Evolutionary conservation across 2,888 invertebrate genomes (phyloP).

Genomic region (Colostygia pectinataria): DNA sequence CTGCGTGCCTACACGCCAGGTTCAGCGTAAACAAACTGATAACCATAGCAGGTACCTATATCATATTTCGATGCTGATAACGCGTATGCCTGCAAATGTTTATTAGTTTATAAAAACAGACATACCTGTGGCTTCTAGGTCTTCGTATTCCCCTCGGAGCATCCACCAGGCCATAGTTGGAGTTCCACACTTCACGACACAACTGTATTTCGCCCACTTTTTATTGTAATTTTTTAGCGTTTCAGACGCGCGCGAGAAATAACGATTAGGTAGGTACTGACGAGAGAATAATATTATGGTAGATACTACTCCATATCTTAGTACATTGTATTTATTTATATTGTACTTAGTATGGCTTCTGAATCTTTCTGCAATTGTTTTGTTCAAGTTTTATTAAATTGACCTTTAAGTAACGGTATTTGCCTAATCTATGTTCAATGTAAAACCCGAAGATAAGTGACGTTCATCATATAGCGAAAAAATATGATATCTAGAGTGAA

Average conservation of each 20-base stretch:
- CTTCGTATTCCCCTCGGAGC: constrained; percentile 41
- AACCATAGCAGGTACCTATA: too few species aligned
- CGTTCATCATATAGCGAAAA: too few species aligned
- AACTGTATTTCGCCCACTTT: neutral
- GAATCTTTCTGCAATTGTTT: too few species aligned
- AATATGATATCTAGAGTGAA: too few species aligned
- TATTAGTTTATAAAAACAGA: neutral
- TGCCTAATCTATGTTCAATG: too few species aligned
- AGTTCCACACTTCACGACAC: constrained; percentile 12
- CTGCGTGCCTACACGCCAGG: neutral
- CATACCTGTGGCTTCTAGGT: constrained; percentile 38
- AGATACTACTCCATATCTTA: too few species aligned
- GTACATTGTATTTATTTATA: neutral
- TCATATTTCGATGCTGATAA: too few species aligned
- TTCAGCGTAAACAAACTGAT: neutral
- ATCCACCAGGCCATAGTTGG: constrained; percentile 18
- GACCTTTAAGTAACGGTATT: too few species aligned
- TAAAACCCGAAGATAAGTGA: too few species aligned
- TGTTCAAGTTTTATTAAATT: too few species aligned
- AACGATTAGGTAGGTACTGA: neutral
- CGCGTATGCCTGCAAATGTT: neutral
- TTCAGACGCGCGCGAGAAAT: constrained; percentile 7
- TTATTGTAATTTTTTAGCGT: constrained; percentile 14
- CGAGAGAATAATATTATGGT: neutral
- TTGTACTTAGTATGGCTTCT: neutral